Percentiles rank a stretch among this genome's conserved stretches.
phyloP scores from a whole-genome alignment of 2,113 vertebrate species.

The cattle (Bos taurus) region ARS-UCD2.0 NC_037350.1:2872501-2873000 shows the following conservation, averaged over 20 bases:
- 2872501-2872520: not conserved
- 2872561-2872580: not conserved
- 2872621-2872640: not conserved
- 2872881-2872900: not conserved
- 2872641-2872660: not conserved
- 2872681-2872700: not conserved
- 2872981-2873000: not conserved
- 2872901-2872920: not conserved
- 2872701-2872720: not conserved
- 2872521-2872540: not conserved
- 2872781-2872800: not conserved
- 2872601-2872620: not conserved
- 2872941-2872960: not conserved
- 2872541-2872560: not conserved
- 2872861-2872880: not conserved
- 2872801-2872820: not conserved
- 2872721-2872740: not conserved
- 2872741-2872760: not conserved
- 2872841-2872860: not conserved
- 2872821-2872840: not conserved
- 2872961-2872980: not conserved
- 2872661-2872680: not conserved
- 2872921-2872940: not conserved
- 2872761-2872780: not conserved
- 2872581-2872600: not conserved